These are phyloP conservation scores for Oreocharis arfaki DNA, from an alignment of 2,113 vertebrate genomes.

Conservation along the genomic window DNA sequence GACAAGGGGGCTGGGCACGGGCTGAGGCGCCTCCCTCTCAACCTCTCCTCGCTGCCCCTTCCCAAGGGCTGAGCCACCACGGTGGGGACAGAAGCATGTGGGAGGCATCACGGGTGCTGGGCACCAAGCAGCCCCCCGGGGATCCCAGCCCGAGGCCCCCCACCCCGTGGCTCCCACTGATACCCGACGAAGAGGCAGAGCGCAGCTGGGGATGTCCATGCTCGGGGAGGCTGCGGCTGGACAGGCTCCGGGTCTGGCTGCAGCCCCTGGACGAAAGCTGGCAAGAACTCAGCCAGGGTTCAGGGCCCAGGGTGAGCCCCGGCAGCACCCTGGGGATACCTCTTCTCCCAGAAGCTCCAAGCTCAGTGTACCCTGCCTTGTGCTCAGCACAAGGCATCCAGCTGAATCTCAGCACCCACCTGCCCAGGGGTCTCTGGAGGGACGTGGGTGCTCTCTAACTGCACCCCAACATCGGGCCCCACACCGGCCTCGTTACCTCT, in stretches of 20 bases:
- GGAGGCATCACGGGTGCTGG: background rate
- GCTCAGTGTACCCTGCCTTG: background rate
- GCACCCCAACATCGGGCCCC: background rate
- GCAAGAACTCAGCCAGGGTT: background rate
- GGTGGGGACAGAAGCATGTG: rapidly evolving
- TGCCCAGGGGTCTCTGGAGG: background rate
- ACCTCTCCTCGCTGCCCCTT: background rate
- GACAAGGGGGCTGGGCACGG: background rate
- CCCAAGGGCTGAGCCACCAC: background rate
- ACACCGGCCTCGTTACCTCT: slow-evolving; percentile 69
- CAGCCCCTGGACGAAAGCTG: background rate
- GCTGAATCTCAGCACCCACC: background rate
- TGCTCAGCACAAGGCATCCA: rapidly evolving
- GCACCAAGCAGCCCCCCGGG: background rate
- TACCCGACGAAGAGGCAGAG: rapidly evolving
- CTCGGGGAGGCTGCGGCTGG: background rate
- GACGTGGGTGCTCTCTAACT: rapidly evolving
- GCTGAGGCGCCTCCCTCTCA: background rate
- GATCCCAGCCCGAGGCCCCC: no score
- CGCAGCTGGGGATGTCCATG: background rate
- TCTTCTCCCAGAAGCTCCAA: background rate
- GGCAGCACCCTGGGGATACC: rapidly evolving
- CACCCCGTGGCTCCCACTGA: background rate
- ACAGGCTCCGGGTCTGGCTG: background rate
- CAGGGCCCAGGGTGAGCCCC: background rate